Base-by-base conservation (phyloP, 2,797 vertebrate species). In the Distichodus sexfasciatus region DNA sequence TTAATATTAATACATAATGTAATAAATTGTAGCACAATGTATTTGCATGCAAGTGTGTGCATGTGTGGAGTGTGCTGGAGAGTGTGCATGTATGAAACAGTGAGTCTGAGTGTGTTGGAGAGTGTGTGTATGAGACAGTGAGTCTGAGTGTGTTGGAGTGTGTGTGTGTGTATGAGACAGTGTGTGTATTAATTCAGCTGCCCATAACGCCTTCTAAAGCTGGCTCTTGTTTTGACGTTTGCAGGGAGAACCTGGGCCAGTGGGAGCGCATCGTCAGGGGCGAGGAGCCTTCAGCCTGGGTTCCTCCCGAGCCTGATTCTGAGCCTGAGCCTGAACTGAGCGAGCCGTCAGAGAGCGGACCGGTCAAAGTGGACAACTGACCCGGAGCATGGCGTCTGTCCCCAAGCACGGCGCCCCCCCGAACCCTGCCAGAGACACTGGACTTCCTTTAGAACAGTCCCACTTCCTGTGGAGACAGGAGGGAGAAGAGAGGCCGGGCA, bases 241-340 rank as follows among this genome's bases (percentile, higher is more conserved):
- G 35, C 79, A 99, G 97, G 88, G 92, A 96, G 65, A 99, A 99
- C 87, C 93, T 98, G 71, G 77, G 76, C 76, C 96, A 98, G 72
- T 99, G 97, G 97, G 96, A 99, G 84, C 95, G 91, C 82, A 93
- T 99, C 44, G 94, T 92, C 0, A 89, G 82, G 15, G 95, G 95
- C 40, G 96, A 98, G 78, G 89, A 89, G 76, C 81, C 84, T 0
- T 87, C 87, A 0, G 58, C 85, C 26, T 92, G 91, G 88, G 76
- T 87, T 74, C 75, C 87, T 0, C 61, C 79, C 11, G 66, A 48
- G 79, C n/a, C n/a, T n/a, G n/a, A n/a, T n/a, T n/a, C n/a, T n/a
- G n/a, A n/a, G n/a, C n/a, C n/a, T n/a, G 82, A 62, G 74, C 86
- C 24, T 0, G 67, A 75, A 38, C 54, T 69, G 58, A 81, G 82